A percentile compares a stretch with the other conserved stretches of the same genome.
These are phyloP conservation scores for Euglossa dilemma DNA, from an alignment of 1,140 invertebrate species.

Conservation along the genomic window DNA sequence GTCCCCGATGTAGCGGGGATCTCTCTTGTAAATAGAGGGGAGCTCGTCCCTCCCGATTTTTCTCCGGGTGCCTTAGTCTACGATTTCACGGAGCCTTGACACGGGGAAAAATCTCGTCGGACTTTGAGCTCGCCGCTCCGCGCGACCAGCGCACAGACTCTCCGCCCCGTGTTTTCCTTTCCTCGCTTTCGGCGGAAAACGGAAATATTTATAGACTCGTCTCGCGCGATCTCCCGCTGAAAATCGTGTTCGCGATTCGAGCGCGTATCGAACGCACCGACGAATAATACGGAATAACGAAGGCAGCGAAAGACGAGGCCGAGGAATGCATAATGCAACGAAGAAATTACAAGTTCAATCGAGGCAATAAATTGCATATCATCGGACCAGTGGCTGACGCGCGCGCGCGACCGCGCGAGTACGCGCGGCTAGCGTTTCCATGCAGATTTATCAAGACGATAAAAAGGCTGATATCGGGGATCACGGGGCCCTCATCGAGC, in stretches of 20 bases:
- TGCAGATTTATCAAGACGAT: constrained; percentile 55
- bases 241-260: neutral
- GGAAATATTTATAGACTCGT: constrained; percentile 8
- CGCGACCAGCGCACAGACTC: neutral
- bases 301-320: constrained; percentile 14
- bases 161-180: no score
- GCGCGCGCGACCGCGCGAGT: neutral
- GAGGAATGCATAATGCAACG: constrained; percentile 35
- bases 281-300: constrained; percentile 35
- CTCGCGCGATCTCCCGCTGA: neutral
- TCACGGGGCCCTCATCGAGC: constrained; percentile 41
- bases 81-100: constrained; percentile 45
- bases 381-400: constrained; percentile 9
- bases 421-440: constrained; percentile 28
- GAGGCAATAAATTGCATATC: constrained; percentile 54
- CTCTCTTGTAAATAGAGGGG: constrained; percentile 73
- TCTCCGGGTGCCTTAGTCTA: constrained; percentile 40
- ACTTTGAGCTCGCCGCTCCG: neutral
- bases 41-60: constrained; percentile 53
- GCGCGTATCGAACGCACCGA: neutral
- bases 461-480: constrained; percentile 49
- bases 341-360: constrained; percentile 49
- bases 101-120: constrained; percentile 28
- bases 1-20: constrained; percentile 61
- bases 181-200: neutral